Percentiles rank a stretch among this genome's conserved stretches.
Conservation (phyloP, 2,888 invertebrate species). For the Caenorhabditis virilis region DNA sequence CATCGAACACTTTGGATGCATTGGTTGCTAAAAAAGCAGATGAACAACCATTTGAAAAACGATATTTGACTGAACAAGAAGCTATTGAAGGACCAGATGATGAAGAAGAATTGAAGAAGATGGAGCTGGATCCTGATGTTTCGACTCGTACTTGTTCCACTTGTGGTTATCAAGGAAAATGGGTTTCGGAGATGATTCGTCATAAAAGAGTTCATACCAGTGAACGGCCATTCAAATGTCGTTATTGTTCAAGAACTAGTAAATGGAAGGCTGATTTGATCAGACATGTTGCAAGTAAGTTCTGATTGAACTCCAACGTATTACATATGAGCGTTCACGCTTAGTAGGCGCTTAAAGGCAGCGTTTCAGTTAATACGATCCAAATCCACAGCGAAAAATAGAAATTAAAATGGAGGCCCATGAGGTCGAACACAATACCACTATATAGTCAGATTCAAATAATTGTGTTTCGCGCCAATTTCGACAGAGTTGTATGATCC, state of each 20-base stretch:
- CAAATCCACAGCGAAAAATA: no score
- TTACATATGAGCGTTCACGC: no score
- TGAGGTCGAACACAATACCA: no score
- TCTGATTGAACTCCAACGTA: neutral
- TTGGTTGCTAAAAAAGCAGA: conserved; percentile 64
- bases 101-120: conserved; percentile 57
- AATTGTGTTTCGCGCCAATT: neutral
- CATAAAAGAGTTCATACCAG: conserved; percentile 71
- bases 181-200: conserved; percentile 71
- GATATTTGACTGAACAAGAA: conserved; percentile 66
- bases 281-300: conserved; percentile 70
- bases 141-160: conserved; percentile 67
- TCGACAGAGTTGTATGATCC: no score
- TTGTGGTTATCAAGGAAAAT: conserved; percentile 69
- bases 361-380: no score
- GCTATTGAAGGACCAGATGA: conserved; percentile 68
- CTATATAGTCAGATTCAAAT: no score
- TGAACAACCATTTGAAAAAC: conserved; percentile 55
- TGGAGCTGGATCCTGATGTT: conserved; percentile 68
- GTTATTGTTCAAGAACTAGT: conserved; percentile 71
- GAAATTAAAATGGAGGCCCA: no score
- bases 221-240: conserved; percentile 71
- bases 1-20: conserved; percentile 67
- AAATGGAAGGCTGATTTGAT: conserved; percentile 73
- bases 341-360: no score